A percentile compares a stretch with the other conserved stretches of the same genome.
phyloP scores from a whole-genome alignment of 2,113 vertebrate genomes.

The Cairina moschata region DNA sequence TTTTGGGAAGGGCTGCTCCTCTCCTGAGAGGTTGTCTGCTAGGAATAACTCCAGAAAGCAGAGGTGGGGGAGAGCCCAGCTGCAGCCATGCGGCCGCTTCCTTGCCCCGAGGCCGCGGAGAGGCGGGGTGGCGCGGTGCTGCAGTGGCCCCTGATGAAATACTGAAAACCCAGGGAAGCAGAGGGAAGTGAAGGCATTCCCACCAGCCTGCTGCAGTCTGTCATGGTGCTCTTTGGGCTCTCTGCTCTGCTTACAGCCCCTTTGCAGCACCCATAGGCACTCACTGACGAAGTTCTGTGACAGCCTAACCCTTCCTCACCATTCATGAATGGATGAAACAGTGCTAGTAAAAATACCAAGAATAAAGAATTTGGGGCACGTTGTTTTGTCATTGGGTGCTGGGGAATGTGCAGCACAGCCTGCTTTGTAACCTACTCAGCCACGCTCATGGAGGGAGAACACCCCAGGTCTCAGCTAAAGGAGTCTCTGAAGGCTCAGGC shows the following conservation, averaged over 20 bases:
- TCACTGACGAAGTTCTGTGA: background rate
- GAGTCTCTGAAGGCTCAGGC: background rate
- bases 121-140: background rate
- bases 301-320: background rate
- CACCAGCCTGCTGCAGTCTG: fast-evolving
- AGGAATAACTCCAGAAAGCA: background rate
- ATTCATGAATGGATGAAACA: background rate
- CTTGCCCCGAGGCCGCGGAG: background rate
- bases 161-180: background rate
- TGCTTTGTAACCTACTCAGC: background rate
- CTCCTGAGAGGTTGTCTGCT: too few relatives aligned
- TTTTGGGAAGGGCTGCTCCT: background rate
- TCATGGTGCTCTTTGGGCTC: background rate
- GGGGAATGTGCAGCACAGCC: background rate
- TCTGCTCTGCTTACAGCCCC: background rate
- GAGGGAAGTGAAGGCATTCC: background rate
- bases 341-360: background rate
- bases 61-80: background rate
- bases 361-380: background rate
- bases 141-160: background rate
- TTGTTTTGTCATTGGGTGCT: background rate
- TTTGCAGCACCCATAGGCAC: background rate
- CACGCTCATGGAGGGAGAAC: background rate
- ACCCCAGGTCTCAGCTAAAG: background rate
- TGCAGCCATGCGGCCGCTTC: background rate